phyloP scores from a whole-genome alignment of 2,797 vertebrate species.

The Chiloscyllium punctatum region DNA sequence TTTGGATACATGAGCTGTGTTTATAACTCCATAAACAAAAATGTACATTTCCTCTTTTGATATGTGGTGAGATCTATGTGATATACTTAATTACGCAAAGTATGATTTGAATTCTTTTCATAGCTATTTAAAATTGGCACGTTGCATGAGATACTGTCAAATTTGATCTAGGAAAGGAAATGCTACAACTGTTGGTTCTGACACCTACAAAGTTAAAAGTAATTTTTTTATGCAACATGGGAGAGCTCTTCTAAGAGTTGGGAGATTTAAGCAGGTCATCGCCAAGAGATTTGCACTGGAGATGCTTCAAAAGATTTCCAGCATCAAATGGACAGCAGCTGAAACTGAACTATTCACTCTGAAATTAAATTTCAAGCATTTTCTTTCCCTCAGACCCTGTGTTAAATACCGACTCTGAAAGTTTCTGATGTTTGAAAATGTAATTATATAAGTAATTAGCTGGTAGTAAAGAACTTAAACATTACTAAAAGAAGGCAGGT shows the following conservation, averaged over 20 bases:
- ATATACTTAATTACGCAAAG: slow-evolving; percentile 28
- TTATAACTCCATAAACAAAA: slow-evolving; percentile 15
- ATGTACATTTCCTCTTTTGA: slow-evolving; percentile 26
- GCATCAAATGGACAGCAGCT: neutral
- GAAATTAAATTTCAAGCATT: neutral
- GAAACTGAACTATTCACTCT: neutral
- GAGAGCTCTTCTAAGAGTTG: neutral
- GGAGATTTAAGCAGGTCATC: neutral
- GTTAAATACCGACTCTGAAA: neutral
- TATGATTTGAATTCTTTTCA: neutral
- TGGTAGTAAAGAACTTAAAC: no score
- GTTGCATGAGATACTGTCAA: neutral
- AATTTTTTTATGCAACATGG: neutral
- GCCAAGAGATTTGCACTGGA: neutral
- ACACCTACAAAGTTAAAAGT: slow-evolving; percentile 18
- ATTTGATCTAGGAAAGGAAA: neutral
- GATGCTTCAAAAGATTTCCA: neutral
- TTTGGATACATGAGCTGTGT: slow-evolving; percentile 13
- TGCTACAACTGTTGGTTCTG: neutral
- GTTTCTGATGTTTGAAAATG: no score
- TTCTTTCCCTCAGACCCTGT: neutral
- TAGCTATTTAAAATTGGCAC: slow-evolving; percentile 6
- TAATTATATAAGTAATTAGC: no score
- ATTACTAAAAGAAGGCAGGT: no score
- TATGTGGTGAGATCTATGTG: slow-evolving; percentile 12